Conservation (phyloP, 2,113 vertebrate species). For the Formicarius rufipectus region DNA sequence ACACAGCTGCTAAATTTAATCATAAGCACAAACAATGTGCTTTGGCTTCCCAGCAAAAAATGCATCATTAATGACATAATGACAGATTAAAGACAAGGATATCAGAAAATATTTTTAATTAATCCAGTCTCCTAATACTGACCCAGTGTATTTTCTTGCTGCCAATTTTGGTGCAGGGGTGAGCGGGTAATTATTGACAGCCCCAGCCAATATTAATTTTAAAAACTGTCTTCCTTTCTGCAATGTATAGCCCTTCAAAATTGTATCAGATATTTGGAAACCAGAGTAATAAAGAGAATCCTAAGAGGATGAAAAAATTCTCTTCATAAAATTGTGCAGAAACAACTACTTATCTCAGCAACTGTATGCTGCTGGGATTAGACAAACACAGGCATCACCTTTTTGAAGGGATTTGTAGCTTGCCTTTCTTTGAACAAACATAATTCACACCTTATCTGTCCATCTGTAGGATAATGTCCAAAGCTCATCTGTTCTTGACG, state of each 20-base stretch:
- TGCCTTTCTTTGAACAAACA: not conserved
- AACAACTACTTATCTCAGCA: not conserved
- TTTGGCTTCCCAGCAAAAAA: not conserved
- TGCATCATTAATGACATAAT: not conserved
- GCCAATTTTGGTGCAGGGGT: not conserved
- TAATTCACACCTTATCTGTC: constrained; percentile 17
- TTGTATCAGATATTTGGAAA: not conserved
- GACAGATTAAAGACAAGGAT: not conserved
- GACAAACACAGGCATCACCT: not conserved
- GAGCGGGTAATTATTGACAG: not conserved
- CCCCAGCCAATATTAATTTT: not conserved
- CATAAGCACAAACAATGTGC: not conserved
- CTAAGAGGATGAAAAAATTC: not conserved
- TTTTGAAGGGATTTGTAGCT: not conserved
- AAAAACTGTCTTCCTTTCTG: not conserved
- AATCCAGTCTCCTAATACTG: not conserved
- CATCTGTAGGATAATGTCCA: constrained; percentile 41
- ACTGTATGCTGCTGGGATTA: not conserved
- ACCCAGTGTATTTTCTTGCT: not conserved
- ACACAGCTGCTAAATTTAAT: not conserved
- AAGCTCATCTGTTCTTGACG: constrained; percentile 12
- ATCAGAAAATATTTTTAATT: not conserved
- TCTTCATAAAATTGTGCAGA: not conserved
- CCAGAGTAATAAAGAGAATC: not conserved
- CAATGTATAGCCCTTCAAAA: not conserved